phyloP scores from a whole-genome alignment of 2,113 vertebrate species.

The Mustelus asterias region DNA sequence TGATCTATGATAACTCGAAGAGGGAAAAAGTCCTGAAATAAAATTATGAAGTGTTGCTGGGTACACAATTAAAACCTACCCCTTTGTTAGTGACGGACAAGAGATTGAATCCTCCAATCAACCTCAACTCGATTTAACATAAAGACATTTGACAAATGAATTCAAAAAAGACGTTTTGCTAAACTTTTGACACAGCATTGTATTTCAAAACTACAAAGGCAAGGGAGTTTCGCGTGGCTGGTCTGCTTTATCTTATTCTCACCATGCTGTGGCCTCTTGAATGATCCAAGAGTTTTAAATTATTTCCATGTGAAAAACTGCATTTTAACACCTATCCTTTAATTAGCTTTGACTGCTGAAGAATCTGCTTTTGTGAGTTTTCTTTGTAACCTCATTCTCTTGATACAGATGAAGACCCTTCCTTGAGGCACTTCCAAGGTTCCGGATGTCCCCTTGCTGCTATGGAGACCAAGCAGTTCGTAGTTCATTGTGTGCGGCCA shows the following conservation, averaged over 20 bases:
- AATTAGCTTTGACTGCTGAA: background rate
- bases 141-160: background rate
- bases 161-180: background rate
- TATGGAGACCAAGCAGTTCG: background rate
- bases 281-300: background rate
- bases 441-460: background rate
- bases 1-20: no score
- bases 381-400: background rate
- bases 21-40: background rate
- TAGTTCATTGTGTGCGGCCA: background rate
- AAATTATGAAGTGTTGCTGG: background rate
- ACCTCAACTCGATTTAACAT: background rate
- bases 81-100: background rate
- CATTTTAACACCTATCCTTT: background rate
- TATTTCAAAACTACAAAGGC: background rate
- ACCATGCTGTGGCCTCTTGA: background rate
- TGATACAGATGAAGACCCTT: background rate
- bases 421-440: background rate
- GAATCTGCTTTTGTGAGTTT: background rate
- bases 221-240: background rate
- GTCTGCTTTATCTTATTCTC: background rate
- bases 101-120: background rate
- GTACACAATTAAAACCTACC: background rate
- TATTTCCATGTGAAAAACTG: background rate
- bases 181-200: background rate